Conservation (phyloP, 1,140 invertebrate species). For the Drosophila cardini region DNA sequence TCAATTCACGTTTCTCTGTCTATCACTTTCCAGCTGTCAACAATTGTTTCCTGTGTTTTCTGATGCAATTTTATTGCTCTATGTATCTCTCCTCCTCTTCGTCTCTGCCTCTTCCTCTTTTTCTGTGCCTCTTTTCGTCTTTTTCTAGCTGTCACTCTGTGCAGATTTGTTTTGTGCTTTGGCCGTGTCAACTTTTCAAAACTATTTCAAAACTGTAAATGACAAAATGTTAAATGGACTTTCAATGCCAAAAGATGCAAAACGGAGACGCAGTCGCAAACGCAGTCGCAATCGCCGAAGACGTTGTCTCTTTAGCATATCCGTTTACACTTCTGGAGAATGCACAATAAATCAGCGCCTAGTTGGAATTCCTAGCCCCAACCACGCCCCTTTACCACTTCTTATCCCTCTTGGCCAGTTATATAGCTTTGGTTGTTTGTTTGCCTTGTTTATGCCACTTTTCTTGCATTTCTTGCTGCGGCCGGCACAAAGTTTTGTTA, state of each 20-base stretch:
- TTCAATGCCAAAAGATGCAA: slow-evolving; percentile 74
- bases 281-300: slow-evolving; percentile 17
- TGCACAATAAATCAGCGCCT: slow-evolving; percentile 78
- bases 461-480: slow-evolving; percentile 80
- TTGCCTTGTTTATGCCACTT: slow-evolving; percentile 82
- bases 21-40: slow-evolving; percentile 52
- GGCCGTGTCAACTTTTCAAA: slow-evolving; percentile 80
- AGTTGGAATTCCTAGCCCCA: slow-evolving; percentile 54
- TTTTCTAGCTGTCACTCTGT: slow-evolving; percentile 6
- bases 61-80: slow-evolving; percentile 69
- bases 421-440: slow-evolving; percentile 62
- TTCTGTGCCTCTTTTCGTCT: neutral
- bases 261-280: slow-evolving; percentile 21
- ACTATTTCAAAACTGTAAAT: slow-evolving; percentile 84
- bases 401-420: slow-evolving; percentile 11
- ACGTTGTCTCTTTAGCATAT: slow-evolving; percentile 59
- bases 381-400: neutral
- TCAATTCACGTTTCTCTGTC: slow-evolving; percentile 12
- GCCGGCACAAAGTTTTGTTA: slow-evolving; percentile 78
- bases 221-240: slow-evolving; percentile 84
- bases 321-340: slow-evolving; percentile 70
- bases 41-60: slow-evolving; percentile 69
- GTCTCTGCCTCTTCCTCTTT: neutral
- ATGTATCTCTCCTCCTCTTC: slow-evolving; percentile 10
- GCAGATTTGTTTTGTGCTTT: slow-evolving; percentile 64